phyloP scores from a whole-genome alignment of 2,113 vertebrate species.

The Prietella phreatophila region DNA sequence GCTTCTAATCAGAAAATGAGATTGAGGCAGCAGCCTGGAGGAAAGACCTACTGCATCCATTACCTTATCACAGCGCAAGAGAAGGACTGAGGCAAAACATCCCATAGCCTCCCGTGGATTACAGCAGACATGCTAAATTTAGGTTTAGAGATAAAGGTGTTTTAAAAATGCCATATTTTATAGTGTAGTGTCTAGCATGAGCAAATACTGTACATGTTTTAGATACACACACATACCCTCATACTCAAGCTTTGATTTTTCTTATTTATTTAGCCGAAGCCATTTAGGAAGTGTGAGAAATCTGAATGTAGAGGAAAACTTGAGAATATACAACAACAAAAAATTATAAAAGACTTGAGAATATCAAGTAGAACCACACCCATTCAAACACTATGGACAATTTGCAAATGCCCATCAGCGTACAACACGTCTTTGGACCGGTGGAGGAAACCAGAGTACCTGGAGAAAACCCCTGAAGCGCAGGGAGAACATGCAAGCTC shows the following conservation, averaged over 20 bases:
- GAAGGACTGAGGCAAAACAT: conserved; percentile 17
- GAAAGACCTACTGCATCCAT: conserved; percentile 39
- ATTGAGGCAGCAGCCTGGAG: conserved; percentile 39
- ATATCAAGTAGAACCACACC: too few species aligned
- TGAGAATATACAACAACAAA: too few species aligned
- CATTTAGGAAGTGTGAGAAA: background rate
- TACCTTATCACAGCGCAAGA: conserved; percentile 35
- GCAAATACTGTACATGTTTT: background rate
- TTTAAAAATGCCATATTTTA: background rate
- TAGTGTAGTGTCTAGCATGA: background rate
- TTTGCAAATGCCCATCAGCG: too few species aligned
- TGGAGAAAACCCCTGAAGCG: too few species aligned
- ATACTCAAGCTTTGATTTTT: background rate
- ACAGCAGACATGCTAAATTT: conserved; percentile 20
- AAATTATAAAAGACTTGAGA: too few species aligned
- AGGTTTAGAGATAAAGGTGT: background rate
- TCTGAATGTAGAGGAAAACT: background rate
- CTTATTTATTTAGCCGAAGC: background rate
- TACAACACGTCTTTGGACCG: too few species aligned
- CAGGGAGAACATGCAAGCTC: too few species aligned
- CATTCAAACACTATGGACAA: too few species aligned
- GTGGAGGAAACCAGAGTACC: too few species aligned
- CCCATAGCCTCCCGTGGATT: conserved; percentile 19
- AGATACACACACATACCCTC: background rate
- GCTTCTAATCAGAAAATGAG: conserved; percentile 56